Evolutionary conservation across 1,140 invertebrate genomes (phyloP), one percentile per base, ranked within the genome.

Genomic region (Oncopodura yosiiana): DNA sequence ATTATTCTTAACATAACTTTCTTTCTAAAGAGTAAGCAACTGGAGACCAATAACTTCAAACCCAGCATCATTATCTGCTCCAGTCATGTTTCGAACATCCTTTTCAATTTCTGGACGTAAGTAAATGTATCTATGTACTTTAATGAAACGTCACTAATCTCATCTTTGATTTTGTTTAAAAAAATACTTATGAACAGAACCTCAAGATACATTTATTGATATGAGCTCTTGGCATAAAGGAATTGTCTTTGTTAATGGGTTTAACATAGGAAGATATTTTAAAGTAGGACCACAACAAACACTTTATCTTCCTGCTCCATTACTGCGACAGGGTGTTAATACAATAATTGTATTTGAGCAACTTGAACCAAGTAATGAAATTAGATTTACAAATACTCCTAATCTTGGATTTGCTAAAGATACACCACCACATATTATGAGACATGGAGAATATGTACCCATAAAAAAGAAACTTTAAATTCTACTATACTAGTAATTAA

Each of bases 181-280:
- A n/a, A n/a, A n/a, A n/a, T n/a, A n/a, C n/a, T n/a, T n/a, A n/a
- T n/a, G n/a, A n/a, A n/a, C n/a, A 9, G 46, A 50, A 21, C 65
- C 67, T 37, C 23, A 49, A 12, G 70, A 72, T 59, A 72, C 70
- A 2, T 72, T 67, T 49, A 21, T 72, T 8, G 70, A 74, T 57
- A 64, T 68, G 58, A 50, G 63, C 27, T 55, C 61, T 1, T 76
- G 75, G 75, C 66, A 61, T 21, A 75, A 73, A 69, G 81, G 81
- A 9, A 67, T 80, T 42, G 75, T 78, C 12, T 74, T 81, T 51
- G 59, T 82, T 1, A 82, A 82, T 69, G 78, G 77, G 3, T 77
- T 79, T 61, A 78, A 81, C 62, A 63, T 82, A 34, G 79, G 78
- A 11, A 66, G 80, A 43, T 81, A 80, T 66, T 78, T 61, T 44